Base-by-base conservation (phyloP, 2,797 vertebrate genomes). In the Enteromius paludinosus region DNA sequence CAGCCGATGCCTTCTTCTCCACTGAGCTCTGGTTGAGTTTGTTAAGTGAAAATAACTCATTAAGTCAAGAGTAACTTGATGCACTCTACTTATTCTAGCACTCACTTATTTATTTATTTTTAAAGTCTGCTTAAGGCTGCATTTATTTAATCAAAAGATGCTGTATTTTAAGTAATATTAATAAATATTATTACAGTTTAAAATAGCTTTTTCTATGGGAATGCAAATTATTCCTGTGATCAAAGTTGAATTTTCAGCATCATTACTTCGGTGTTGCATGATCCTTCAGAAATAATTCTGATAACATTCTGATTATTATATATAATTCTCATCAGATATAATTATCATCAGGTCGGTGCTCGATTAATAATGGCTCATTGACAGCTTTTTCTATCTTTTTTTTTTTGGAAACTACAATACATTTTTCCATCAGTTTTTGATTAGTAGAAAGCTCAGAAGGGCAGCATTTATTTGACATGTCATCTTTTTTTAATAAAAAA, bases 21-120 rank as follows among this genome's bases (percentile, higher is more conserved):
- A 0, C 7, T 38, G 54, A 38, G 35, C 17, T 56, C 35, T 7
- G 38, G 7, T 43, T n/a, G 18, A 38, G 11, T 52, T 69, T 66
- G 23, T 49, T 64, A 41, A 43, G 17, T 6, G 61, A 54, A 61
- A 25, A 38, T 49, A 20, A 89, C 88, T 83, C 74, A 88, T 8
- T 1, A 12, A 15, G 54, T 1, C 4, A 0, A 33, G 8, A 8
- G 15, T 74, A 2, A 56, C 23, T 25, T 59, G 4, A 56, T 38
- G 33, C n/a, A 38, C 15, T 70, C 23, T 28, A 3, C 41, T 12
- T 43, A 43, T 43, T 43, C 41, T 43, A 43, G 41, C 2, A 43
- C 11, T 43, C 43, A 45, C n/a, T 56, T 10, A 0, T n/a, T 14
- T 14, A n/a, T 59, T 14, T 14, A 25, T 11, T 23, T 52, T 52